Evolutionary conservation across 1,140 invertebrate species (phyloP).

Genomic region (Cylas formicarius): DNA sequence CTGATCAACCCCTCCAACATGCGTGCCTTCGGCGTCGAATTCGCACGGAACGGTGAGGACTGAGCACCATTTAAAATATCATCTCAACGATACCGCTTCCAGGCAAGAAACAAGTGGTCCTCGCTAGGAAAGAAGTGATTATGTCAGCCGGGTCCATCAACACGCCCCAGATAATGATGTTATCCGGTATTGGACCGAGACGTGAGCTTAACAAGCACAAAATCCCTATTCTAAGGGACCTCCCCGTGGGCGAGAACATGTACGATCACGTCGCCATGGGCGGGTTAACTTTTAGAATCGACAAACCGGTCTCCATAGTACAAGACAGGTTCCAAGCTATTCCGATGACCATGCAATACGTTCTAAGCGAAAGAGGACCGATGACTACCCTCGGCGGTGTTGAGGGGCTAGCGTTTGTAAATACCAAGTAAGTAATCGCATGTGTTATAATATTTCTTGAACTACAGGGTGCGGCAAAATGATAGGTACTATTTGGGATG

Average conservation of each 20-base stretch:
- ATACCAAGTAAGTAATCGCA: conserved; percentile 49
- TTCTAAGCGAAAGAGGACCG: conserved; percentile 66
- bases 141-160: conserved; percentile 74
- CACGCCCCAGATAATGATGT: conserved; percentile 74
- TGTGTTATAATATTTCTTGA: too few species aligned
- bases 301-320: conserved; percentile 68
- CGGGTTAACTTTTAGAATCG: conserved; percentile 71
- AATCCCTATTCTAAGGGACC: conserved; percentile 64
- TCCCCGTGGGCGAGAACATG: conserved; percentile 68
- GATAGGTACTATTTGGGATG: too few species aligned
- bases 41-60: conserved; percentile 58
- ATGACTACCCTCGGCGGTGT: conserved; percentile 80
- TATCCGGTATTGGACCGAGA: conserved; percentile 77
- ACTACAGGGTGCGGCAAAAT: too few species aligned
- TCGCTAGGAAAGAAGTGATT: conserved; percentile 69
- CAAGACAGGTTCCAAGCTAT: conserved; percentile 62
- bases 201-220: conserved; percentile 63
- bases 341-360: conserved; percentile 71
- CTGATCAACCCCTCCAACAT: conserved; percentile 64
- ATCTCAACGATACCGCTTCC: neutral
- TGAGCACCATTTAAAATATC: conserved; percentile 19
- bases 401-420: conserved; percentile 78
- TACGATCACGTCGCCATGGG: conserved; percentile 80
- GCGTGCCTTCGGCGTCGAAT: conserved; percentile 68
- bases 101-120: conserved; percentile 44